Conservation (phyloP, 2,113 vertebrate genomes). For the Bos indicus region DNA sequence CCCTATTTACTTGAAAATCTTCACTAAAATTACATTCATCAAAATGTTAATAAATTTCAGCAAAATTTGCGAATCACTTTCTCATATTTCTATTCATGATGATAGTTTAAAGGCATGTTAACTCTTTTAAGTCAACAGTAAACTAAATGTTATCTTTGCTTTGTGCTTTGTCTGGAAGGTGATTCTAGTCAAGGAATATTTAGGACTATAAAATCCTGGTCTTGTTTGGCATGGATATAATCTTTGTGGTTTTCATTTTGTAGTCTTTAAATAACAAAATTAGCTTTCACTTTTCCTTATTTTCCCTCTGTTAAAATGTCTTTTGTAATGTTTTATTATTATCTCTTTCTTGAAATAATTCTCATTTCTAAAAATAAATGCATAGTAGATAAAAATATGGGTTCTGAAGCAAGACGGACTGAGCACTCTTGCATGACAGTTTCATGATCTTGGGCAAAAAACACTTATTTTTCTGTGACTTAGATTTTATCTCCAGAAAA, state of each 20-base stretch:
- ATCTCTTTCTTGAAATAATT: conserved; percentile 18
- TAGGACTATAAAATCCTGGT: background rate
- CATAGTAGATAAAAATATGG: background rate
- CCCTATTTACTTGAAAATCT: background rate
- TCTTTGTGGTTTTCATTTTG: background rate
- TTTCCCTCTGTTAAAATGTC: background rate
- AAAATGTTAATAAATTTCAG: conserved; percentile 1
- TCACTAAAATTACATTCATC: background rate
- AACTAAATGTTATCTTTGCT: background rate
- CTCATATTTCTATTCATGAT: background rate
- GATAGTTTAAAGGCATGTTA: background rate
- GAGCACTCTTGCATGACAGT: background rate
- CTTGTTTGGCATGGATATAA: background rate
- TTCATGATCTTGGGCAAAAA: background rate
- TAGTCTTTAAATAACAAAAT: conserved; percentile 15
- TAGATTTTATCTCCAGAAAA: background rate
- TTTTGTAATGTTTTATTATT: background rate
- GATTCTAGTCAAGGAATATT: background rate
- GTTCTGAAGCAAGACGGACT: background rate
- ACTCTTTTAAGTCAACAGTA: background rate
- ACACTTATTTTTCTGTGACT: background rate
- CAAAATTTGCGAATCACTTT: background rate
- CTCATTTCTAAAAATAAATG: conserved; percentile 19
- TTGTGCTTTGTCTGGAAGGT: background rate
- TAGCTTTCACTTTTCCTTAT: background rate